Evolutionary conservation across 2,888 invertebrate genomes (phyloP), one percentile per base, ranked within the genome.

Genomic region (Diaperis boleti): DNA sequence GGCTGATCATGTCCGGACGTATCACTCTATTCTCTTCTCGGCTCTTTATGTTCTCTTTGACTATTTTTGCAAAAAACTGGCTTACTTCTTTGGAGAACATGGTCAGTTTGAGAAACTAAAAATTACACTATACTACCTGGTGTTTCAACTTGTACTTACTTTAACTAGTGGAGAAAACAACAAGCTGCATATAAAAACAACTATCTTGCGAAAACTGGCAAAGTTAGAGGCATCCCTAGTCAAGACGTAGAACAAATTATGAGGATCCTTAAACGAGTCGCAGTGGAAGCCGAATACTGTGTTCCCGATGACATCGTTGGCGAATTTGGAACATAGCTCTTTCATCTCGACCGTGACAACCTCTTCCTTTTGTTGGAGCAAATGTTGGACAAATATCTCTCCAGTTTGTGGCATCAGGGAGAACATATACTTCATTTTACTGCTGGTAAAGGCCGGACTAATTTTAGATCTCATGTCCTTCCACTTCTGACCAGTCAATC

Each of bases 391-490:
- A 26, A 74, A 72, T 15, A 69, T 54, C 13, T 69, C 49, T 0
- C 68, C 68, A 11, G 68, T 69, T 45, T 72, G 69, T 0, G 57
- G 47, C 35, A 79, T 76, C n/a, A 78, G 61, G 2, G 50, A 50
- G 39, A 77, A 78, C 70, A 78, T 77, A n/a, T 61, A 50, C 20
- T 69, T 68, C 76, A 80, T 78, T 70, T 79, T 79, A 55, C 75
- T 75, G n/a, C 75, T 70, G 3, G 78, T 80, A 66, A 79, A 79
- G 1, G 75, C 67, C 4, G 79, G 79, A 64, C 83, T 83, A 1
- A 83, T 60, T 0, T 81, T 81, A 2, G 76, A 70, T 22, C 83
- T 70, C 82, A 83, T 83, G 4, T 81, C 75, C 2, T 69, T 63
- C 78, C 78, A 78, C 64, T 68, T 64, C 17, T 76, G 63, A n/a